These are phyloP conservation scores for Thunnus maccoyii DNA, from an alignment of 2,113 vertebrate species.

Conservation along the genomic window DNA sequence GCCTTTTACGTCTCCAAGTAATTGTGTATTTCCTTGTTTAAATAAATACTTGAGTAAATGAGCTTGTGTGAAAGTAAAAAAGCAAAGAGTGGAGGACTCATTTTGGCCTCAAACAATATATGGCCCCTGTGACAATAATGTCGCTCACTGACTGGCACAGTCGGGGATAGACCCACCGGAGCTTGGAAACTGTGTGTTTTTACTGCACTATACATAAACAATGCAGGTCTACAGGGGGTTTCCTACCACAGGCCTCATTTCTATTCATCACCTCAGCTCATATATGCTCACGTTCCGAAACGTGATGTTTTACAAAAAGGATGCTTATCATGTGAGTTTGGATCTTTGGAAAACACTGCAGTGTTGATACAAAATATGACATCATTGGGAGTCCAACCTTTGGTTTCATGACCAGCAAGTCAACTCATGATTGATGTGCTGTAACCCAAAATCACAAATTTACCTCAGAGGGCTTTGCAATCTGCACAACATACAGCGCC, in stretches of 20 bases:
- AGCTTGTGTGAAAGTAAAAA: constrained; percentile 50
- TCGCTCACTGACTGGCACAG: constrained; percentile 35
- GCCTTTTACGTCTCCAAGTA: constrained; percentile 33
- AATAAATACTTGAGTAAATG: constrained; percentile 76
- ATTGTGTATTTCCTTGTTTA: constrained; percentile 68
- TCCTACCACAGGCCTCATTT: constrained; percentile 30
- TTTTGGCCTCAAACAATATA: constrained; percentile 49
- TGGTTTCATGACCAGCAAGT: background rate
- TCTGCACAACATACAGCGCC: no score
- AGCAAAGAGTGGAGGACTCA: constrained; percentile 15
- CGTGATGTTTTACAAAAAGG: constrained; percentile 15
- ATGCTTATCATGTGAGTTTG: background rate
- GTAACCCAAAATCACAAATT: background rate
- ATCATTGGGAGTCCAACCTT: background rate
- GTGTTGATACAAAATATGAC: constrained; percentile 11
- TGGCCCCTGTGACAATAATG: constrained; percentile 57
- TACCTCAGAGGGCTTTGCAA: background rate
- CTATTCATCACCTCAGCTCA: constrained; percentile 34
- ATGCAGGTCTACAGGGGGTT: constrained; percentile 49
- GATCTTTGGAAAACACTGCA: background rate
- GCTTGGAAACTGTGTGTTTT: constrained; percentile 57
- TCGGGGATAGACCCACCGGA: constrained; percentile 41
- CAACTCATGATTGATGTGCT: background rate
- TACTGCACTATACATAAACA: constrained; percentile 63
- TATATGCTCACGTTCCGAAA: background rate